Evolutionary conservation across 2,797 vertebrate species (phyloP).

Genomic region (Tauraco hartlaubi): DNA sequence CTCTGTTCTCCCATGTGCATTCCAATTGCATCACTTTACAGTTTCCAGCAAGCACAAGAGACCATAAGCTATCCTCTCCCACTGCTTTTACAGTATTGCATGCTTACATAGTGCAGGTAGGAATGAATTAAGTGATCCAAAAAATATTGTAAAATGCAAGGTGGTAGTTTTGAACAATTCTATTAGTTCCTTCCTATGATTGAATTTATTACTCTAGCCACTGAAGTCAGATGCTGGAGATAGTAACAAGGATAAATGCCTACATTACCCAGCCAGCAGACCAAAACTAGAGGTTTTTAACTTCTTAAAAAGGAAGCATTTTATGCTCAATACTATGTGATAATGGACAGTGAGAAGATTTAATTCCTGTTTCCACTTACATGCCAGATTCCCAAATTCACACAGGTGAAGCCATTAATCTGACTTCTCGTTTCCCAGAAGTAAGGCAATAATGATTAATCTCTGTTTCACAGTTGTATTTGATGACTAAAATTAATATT

Average conservation of each 20-base stretch:
- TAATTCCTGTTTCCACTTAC: neutral
- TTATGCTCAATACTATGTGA: neutral
- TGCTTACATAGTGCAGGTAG: neutral
- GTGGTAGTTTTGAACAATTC: neutral
- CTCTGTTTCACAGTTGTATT: neutral
- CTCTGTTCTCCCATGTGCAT: neutral
- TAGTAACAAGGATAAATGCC: neutral
- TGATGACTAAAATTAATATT: neutral
- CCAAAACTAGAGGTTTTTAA: neutral
- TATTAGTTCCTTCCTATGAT: neutral
- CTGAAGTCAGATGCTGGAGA: neutral
- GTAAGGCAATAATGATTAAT: neutral
- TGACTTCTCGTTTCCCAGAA: slow-evolving; percentile 19
- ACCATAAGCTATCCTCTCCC: neutral
- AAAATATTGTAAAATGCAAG: neutral
- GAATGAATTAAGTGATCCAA: neutral
- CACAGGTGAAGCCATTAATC: neutral
- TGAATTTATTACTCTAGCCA: slow-evolving; percentile 5
- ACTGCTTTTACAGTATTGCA: neutral
- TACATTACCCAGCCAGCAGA: neutral
- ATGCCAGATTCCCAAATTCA: neutral
- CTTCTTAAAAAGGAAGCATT: neutral
- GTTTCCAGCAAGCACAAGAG: neutral
- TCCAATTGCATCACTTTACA: neutral
- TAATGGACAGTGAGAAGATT: neutral